Evolutionary conservation across 2,113 vertebrate genomes (phyloP), one percentile per base, ranked within the genome.

Genomic region (Sphaerodactylus townsendi): DNA sequence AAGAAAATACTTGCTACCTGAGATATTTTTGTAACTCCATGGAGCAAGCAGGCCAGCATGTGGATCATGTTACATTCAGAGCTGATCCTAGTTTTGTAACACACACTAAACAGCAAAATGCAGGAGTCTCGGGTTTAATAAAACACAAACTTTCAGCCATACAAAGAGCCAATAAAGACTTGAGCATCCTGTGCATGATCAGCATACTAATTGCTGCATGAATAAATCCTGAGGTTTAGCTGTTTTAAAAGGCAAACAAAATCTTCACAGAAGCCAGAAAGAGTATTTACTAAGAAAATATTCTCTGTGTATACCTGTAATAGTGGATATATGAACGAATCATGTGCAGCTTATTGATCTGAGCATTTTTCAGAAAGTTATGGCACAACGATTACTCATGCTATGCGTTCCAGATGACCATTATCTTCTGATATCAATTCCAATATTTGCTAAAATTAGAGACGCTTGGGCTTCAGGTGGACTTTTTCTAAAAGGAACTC

Each of bases 1-100:
- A 84, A 91, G 89, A 90, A 94, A 93, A 93, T 90, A 81, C 87
- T 88, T n/a, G 93, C 95, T 93, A 87, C 93, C 95, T 94, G 92
- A 92, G 93, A 82, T 93, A 90, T 93, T 94, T 89, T 93, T 90
- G 90, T 68, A 59, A 93, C 88, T 48, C 91, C 78, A 35, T 35
- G 92, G 86, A 91, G 93, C 93, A 90, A 90, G 85, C 90, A 69
- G 11, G 30, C 90, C 87, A 68, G 82, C 93, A 91, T 93, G 90
- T 94, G 94, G 93, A 86, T 90, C 93, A 87, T 90, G 89, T 93
- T 92, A 92, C 53, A 88, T 85, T 87, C 84, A 50, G 84, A 85
- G 90, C 48, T 46, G 87, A 92, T 91, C 87, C 92, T 89, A 92
- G 88, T 93, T 92, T 89, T 91, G 92, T 90, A 89, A 76, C 91